These are phyloP conservation scores for Caenorhabditis uteleia DNA, from an alignment of 2,888 invertebrate genomes.

Conservation along the genomic window DNA sequence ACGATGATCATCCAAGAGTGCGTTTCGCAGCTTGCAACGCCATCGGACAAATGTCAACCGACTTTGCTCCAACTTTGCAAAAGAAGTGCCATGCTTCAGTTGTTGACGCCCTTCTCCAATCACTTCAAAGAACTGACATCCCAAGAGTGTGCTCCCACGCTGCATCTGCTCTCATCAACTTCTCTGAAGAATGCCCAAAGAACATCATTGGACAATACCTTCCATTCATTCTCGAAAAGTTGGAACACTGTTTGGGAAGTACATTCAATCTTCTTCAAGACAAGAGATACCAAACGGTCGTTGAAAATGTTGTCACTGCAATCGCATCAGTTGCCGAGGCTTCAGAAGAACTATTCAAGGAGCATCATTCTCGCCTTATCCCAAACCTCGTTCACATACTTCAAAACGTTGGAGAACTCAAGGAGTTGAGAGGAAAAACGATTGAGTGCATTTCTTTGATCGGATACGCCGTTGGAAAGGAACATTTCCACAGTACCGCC, in stretches of 20 bases:
- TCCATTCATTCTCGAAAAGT: conserved; percentile 86
- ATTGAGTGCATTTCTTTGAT: conserved; percentile 98
- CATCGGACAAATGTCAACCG: conserved; percentile 96
- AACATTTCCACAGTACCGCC: conserved; percentile 84
- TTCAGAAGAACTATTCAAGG: conserved; percentile 90
- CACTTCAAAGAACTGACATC: conserved; percentile 87
- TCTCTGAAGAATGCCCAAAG: conserved; percentile 98
- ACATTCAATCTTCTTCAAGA: conserved; percentile 90
- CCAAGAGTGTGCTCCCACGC: conserved; percentile 90
- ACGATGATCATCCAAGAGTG: conserved; percentile 88
- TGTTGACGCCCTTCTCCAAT: conserved; percentile 85
- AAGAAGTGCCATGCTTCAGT: conserved; percentile 88
- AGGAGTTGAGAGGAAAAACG: conserved; percentile 89
- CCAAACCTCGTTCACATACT: conserved; percentile 96
- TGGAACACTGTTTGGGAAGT: conserved; percentile 85
- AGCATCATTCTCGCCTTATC: conserved; percentile 86
- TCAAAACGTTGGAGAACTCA: conserved; percentile 74
- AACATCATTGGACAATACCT: conserved; percentile 83
- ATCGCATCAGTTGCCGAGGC: conserved; percentile 94
- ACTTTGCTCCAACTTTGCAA: conserved; percentile 94
- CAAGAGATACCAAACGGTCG: conserved; percentile 90
- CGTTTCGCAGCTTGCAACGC: conserved; percentile 98
- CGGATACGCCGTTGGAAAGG: conserved; percentile 77
- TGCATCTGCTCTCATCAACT: conserved; percentile 95
- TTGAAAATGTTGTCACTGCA: conserved; percentile 82